Base-by-base conservation (phyloP, 2,797 vertebrate species). In the Gymnothorax javanicus region DNA sequence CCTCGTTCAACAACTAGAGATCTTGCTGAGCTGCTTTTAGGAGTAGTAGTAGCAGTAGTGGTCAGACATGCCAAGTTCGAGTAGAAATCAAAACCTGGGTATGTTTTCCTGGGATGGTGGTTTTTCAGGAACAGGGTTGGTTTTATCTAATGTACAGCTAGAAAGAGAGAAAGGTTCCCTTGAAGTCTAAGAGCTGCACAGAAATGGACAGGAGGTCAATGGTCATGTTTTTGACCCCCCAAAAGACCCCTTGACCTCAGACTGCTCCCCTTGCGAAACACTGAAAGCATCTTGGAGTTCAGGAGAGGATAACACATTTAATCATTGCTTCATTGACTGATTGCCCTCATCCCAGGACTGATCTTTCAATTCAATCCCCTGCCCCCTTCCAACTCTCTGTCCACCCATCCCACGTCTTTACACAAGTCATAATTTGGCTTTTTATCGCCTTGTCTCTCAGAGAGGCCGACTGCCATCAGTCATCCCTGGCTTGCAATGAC, bases 191-290 rank as follows among this genome's bases (percentile, higher is more conserved):
- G 88, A 27, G 8, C 58, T 83, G 33, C 85, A 91, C 86, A 87
- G 87, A 87, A 62, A 90, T 87, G 77, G 86, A 60, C 20, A 6
- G 1, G 9, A 82, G 92, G 93, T 93, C 93, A 92, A 86, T 89
- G 93, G 94, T 94, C 92, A 33, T 92, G 93, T 90, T 94, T 95
- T 96, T 96, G 95, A 96, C 94, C 94, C 91, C 71, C 15, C 88
- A 87, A 23, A 90, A 83, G 91, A 95, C 94, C 94, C 90, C 91
- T 43, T 84, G 91, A 93, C 94, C 91, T 91, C 90, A 87, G 89
- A 89, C 90, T 85, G 89, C 92, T 88, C 84, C 84, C 62, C 87
- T n/a, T 64, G 87, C 87, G 88, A 84, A 71, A 84, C 84, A 67
- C 81, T 62, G 54, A 20, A 77, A 79, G 79, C 17, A 59, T 20